Percentiles rank a stretch among this genome's conserved stretches.
Conservation (phyloP, 64 coral and sea anemone species). For the Dendrophyllia cribrosa region DNA sequence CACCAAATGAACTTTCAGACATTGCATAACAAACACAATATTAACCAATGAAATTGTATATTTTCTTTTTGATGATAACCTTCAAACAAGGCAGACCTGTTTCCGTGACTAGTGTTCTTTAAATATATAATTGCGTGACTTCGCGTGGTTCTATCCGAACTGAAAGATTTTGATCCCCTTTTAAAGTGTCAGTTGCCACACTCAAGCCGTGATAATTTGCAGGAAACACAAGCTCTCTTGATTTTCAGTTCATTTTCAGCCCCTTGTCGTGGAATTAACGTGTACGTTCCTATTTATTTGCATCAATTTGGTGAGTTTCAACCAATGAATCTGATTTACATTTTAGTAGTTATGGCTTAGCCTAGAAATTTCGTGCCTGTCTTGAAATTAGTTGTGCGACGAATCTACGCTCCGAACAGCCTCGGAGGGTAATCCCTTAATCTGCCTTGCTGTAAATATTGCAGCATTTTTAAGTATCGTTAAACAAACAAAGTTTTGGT, state of each 20-base stretch:
- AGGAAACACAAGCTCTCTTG: background rate
- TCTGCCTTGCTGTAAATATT: slow-evolving; percentile 26
- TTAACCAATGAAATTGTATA: background rate
- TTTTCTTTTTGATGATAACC: too few species aligned
- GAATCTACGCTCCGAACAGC: background rate
- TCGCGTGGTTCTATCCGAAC: background rate
- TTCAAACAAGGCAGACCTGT: background rate
- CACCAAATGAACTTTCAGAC: too few species aligned
- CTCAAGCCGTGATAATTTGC: slow-evolving; percentile 38
- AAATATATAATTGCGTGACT: slow-evolving; percentile 34
- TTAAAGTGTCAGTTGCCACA: background rate
- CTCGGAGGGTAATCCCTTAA: slow-evolving; percentile 22
- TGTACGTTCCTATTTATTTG: background rate
- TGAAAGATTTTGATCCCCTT: background rate
- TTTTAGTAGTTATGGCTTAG: background rate
- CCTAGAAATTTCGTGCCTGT: background rate
- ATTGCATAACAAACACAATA: too few species aligned
- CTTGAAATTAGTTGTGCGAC: background rate
- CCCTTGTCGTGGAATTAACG: background rate
- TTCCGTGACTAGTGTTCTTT: background rate
- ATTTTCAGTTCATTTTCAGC: background rate
- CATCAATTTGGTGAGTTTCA: background rate
- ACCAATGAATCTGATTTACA: background rate
- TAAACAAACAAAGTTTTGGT: slow-evolving; percentile 29
- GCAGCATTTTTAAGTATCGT: background rate